Percentiles rank a stretch among this genome's conserved stretches.
These are phyloP conservation scores for Lepidostoma basale DNA, from an alignment of 1,140 invertebrate genomes.

Conservation along the genomic window DNA sequence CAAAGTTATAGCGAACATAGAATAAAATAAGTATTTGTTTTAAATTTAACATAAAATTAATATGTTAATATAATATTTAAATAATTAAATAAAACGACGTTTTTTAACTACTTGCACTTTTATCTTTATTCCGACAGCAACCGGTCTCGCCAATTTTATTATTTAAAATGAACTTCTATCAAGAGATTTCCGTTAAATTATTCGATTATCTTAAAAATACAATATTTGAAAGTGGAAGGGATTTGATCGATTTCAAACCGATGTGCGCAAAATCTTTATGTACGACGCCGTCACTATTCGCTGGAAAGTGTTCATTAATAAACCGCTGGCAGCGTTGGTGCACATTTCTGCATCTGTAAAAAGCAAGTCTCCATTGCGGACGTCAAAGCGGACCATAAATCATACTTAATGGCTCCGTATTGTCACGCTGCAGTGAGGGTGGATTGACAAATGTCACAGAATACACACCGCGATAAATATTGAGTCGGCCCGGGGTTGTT, in stretches of 20 bases:
- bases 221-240: neutral
- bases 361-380: conserved; percentile 24
- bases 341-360: conserved; percentile 26
- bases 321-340: conserved; percentile 7
- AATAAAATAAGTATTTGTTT: too few species aligned
- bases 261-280: neutral
- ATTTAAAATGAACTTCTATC: too few species aligned
- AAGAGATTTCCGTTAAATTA: too few species aligned
- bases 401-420: conserved; percentile 27
- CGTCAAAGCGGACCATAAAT: conserved; percentile 10
- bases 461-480: neutral
- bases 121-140: too few species aligned
- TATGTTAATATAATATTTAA: too few species aligned
- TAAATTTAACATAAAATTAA: too few species aligned
- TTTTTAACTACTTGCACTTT: too few species aligned
- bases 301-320: neutral
- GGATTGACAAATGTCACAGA: conserved; percentile 29
- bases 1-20: too few species aligned
- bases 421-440: conserved; percentile 21
- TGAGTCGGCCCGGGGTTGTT: neutral
- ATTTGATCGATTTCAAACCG: neutral
- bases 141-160: too few species aligned
- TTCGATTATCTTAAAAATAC: neutral
- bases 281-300: neutral
- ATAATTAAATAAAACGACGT: too few species aligned